Conservation (phyloP, 2,113 vertebrate genomes). For the Otus sunia region DNA sequence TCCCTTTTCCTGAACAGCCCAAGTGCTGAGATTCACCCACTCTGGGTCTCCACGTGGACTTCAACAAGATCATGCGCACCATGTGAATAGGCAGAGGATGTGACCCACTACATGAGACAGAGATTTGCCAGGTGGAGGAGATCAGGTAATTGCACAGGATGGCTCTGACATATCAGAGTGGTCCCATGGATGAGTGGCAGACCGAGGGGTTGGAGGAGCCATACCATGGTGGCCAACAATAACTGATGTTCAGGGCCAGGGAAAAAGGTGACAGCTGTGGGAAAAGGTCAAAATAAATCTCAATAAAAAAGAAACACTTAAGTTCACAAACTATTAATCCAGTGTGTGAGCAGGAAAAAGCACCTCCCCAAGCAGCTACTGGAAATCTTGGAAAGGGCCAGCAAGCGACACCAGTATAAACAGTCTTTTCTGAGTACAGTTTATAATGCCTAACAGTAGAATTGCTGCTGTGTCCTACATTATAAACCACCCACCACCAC, state of each 20-base stretch:
- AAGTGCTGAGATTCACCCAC: background rate
- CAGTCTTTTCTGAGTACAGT: background rate
- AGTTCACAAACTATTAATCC: background rate
- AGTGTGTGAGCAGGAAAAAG: background rate
- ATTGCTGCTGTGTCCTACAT: background rate
- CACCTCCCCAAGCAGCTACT: background rate
- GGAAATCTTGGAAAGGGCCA: background rate
- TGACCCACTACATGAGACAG: background rate
- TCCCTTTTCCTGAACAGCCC: background rate
- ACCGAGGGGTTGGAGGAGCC: background rate
- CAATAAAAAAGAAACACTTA: background rate
- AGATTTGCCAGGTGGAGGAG: background rate
- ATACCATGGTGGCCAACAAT: background rate
- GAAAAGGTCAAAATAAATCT: background rate
- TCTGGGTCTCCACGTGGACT: background rate
- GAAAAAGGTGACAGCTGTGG: background rate
- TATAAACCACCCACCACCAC: background rate
- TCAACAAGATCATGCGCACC: fast-evolving
- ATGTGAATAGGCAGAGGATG: background rate
- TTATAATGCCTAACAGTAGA: background rate
- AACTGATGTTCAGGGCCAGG: background rate
- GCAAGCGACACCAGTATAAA: background rate
- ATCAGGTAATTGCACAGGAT: background rate
- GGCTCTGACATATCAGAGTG: background rate
- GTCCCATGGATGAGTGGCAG: fast-evolving